Conservation (phyloP, 2,113 vertebrate genomes). For the Gallinago paraguaiae region DNA sequence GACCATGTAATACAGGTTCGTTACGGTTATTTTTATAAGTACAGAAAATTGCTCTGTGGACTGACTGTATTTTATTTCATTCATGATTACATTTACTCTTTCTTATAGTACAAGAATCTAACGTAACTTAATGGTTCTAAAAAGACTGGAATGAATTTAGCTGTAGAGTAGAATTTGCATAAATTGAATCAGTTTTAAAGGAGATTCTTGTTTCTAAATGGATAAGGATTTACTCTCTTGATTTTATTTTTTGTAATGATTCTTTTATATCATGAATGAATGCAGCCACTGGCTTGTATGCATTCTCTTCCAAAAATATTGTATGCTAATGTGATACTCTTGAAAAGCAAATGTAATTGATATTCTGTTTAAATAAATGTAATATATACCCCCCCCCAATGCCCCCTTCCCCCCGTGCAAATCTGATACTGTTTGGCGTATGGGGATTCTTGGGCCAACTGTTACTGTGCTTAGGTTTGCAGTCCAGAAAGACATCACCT, state of each 20-base stretch:
- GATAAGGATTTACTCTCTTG: background rate
- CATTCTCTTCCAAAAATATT: background rate
- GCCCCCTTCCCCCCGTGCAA: background rate
- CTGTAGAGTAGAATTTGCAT: background rate
- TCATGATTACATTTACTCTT: background rate
- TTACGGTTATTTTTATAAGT: slow-evolving; percentile 18
- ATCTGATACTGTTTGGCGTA: background rate
- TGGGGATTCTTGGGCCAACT: background rate
- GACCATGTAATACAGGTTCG: slow-evolving; percentile 95
- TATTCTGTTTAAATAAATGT: background rate
- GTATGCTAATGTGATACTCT: background rate
- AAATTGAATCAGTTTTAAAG: background rate
- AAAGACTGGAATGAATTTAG: background rate
- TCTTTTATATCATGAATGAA: background rate
- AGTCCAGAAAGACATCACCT: background rate
- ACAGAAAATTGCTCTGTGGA: background rate
- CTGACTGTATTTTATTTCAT: background rate
- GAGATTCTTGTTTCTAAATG: background rate
- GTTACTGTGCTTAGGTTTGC: background rate
- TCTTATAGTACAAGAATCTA: background rate
- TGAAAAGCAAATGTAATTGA: background rate
- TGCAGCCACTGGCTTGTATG: background rate
- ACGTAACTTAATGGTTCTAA: background rate
- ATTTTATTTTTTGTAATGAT: background rate
- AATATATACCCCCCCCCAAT: too few relatives aligned